phyloP scores from a whole-genome alignment of 2,113 vertebrate genomes.

The Lasiurus cinereus region DNA sequence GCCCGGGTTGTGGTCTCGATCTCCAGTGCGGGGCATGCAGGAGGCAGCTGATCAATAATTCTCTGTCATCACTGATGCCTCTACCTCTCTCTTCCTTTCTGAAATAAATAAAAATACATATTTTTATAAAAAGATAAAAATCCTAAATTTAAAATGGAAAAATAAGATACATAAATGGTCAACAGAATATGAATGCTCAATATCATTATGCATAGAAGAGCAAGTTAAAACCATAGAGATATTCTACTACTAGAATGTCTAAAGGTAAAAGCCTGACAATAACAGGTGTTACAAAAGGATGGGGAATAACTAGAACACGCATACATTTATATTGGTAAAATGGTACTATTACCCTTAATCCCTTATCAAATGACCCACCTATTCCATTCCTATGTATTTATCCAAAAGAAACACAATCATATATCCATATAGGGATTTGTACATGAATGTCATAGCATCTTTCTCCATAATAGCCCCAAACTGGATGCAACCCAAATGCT shows the following conservation, averaged over 20 bases:
- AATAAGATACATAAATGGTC: neutral
- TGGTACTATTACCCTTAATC: neutral
- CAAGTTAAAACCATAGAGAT: constrained; percentile 25
- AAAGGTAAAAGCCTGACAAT: neutral
- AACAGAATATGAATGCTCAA: neutral
- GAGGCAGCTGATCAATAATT: too few species aligned
- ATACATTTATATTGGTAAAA: neutral
- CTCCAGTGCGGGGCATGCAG: too few species aligned
- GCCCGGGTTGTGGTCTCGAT: too few species aligned
- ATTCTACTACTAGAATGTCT: neutral
- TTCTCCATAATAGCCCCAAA: neutral
- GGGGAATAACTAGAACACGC: neutral
- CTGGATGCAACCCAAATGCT: neutral
- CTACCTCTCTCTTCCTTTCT: too few species aligned
- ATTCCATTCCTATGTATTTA: neutral
- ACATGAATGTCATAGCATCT: neutral
- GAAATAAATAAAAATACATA: too few species aligned
- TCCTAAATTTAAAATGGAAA: constrained; percentile 3
- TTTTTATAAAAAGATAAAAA: neutral
- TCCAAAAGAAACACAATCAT: neutral
- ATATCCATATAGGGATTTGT: neutral
- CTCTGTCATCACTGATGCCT: too few species aligned
- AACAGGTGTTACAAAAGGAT: neutral
- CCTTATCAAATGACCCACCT: neutral
- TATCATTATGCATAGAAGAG: neutral